These are phyloP conservation scores for Sarcoramphus papa DNA, from an alignment of 2,797 vertebrate species.

Conservation along the genomic window DNA sequence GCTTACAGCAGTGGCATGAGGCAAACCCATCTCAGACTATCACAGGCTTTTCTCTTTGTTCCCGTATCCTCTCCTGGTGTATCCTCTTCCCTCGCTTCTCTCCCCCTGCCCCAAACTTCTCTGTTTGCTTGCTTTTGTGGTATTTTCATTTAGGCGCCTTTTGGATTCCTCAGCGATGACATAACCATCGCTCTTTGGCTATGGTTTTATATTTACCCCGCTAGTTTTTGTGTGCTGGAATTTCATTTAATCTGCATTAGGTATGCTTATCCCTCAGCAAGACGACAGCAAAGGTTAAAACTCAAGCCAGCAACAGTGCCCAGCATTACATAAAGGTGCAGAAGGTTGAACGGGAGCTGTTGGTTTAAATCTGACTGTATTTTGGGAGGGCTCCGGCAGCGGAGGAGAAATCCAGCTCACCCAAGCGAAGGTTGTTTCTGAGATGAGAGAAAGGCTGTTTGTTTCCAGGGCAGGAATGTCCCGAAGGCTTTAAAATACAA, in stretches of 20 bases:
- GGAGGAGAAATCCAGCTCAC: neutral
- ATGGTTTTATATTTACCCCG: slow-evolving; percentile 18
- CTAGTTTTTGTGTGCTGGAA: slow-evolving; percentile 22
- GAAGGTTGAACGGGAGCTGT: neutral
- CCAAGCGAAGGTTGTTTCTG: neutral
- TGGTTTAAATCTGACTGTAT: neutral
- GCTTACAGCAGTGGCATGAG: neutral
- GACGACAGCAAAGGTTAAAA: neutral
- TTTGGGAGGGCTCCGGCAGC: neutral
- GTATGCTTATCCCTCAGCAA: slow-evolving; percentile 33
- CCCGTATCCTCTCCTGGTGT: neutral
- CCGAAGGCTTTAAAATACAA: neutral
- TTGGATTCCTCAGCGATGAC: slow-evolving; percentile 46
- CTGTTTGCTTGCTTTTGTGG: slow-evolving; percentile 13
- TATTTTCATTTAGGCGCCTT: neutral
- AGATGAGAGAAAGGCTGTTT: neutral
- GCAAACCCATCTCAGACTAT: neutral
- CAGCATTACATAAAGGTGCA: neutral
- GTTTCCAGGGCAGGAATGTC: neutral
- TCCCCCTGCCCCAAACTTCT: neutral
- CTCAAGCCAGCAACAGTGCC: neutral
- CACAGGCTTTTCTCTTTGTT: neutral
- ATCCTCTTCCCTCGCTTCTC: neutral
- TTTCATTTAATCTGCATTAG: slow-evolving; percentile 65
- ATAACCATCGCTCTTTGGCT: neutral